Base-by-base conservation (phyloP, 2,888 invertebrate species). In the Scrobipalpa atriplicella region DNA sequence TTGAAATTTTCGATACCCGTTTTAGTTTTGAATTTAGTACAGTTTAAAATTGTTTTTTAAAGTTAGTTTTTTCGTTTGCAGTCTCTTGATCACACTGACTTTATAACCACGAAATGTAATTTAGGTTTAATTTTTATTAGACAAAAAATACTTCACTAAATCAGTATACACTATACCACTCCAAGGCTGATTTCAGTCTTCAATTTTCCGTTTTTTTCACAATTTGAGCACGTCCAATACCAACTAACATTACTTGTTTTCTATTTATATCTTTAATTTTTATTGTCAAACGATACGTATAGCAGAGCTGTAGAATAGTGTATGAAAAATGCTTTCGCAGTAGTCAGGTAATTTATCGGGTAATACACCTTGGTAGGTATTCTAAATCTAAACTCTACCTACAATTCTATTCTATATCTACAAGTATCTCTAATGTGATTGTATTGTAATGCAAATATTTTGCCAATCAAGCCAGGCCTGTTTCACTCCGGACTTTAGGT, bases 371-470 rank as follows among this genome's bases (percentile, higher is more conserved):
- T n/a, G n/a, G n/a, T n/a, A n/a, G n/a, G n/a, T n/a, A n/a, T 43
- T 54, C 16, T 52, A 81, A 91, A 38, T 51, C 8, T 11, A 13
- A 3, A 43, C 11, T 11, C 39, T 39, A 10, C 11, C 11, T 39
- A 39, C 38, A 7, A 7, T 38, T 38, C 3, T 8, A 7, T 38
- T 8, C 8, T 38, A 8, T 38, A 38, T 3, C 6, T 38, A 38
- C 6, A 38, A 7, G 38, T 38, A 38, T 38, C 6, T 38, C 3
- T 10, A 41, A 1, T 41, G 41, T 41, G 1, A 11, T 11, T 41
- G 11, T 11, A 41, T 41, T 38, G 3, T 41, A 43, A 43, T 43
- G 13, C 43, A 13, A 43, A 13, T 43, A 13, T 43, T n/a, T 10
- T 43, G 43, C 43, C 43, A 43, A 43, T 43, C 43, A 43, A n/a